Conservation (phyloP, 2,797 vertebrate species). For the Heterohyrax brucei region DNA sequence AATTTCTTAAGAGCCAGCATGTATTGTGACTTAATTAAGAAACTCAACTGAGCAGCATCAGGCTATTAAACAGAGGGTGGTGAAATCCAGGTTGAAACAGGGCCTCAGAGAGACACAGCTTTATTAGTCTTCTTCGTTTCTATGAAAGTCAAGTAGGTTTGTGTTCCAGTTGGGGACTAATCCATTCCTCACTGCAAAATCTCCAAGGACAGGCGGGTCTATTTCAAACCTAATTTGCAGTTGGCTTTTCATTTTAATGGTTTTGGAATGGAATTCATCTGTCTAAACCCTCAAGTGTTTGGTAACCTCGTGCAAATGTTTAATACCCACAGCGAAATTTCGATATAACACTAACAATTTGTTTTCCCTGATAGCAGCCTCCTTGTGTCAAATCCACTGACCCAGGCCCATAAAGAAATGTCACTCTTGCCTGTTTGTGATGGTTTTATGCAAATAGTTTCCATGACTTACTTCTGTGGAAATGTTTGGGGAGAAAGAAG, state of each 20-base stretch:
- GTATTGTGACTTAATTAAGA: constrained; percentile 85
- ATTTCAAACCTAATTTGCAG: constrained; percentile 84
- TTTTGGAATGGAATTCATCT: constrained; percentile 84
- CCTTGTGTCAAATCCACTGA: constrained; percentile 85
- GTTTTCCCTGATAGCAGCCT: constrained; percentile 80
- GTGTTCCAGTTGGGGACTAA: constrained; percentile 75
- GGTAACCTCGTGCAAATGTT: constrained; percentile 83
- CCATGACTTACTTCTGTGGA: constrained; percentile 69
- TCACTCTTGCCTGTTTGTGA: constrained; percentile 70
- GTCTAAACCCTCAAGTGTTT: constrained; percentile 76
- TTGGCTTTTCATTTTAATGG: constrained; percentile 85
- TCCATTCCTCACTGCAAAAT: constrained; percentile 80
- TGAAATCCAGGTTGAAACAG: neutral
- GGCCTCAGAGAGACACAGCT: neutral
- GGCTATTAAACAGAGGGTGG: constrained; percentile 73
- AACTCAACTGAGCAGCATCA: constrained; percentile 60
- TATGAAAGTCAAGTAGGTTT: constrained; percentile 82
- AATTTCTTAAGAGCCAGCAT: constrained; percentile 75
- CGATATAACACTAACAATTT: constrained; percentile 84
- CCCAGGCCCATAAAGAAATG: constrained; percentile 74
- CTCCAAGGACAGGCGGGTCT: constrained; percentile 81
- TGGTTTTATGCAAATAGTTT: constrained; percentile 83
- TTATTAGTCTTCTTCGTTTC: constrained; percentile 72
- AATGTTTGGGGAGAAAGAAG: constrained; percentile 61
- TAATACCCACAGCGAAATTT: constrained; percentile 81